A percentile compares a stretch with the other conserved stretches of the same genome.
Conservation (phyloP, 1,140 invertebrate genomes). For the Drosophila kanapiae region DNA sequence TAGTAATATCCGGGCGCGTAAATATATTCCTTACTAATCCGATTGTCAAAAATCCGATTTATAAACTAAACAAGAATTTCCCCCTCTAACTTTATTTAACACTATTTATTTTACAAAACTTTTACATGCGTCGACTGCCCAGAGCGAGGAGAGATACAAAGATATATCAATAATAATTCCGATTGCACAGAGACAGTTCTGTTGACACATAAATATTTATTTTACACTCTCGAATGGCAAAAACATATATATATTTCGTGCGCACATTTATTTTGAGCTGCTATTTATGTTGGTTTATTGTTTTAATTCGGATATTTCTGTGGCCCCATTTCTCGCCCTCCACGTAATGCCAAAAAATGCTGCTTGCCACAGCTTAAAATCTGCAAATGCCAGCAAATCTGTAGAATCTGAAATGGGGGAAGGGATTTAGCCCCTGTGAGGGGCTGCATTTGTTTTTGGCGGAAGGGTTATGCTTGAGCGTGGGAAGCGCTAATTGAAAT, state of each 20-base stretch:
- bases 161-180: conserved; percentile 50
- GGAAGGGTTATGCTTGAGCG: conserved; percentile 40
- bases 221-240: conserved; percentile 2
- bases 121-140: conserved; percentile 1
- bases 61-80: not conserved
- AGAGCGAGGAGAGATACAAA: not conserved
- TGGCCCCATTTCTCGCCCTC: not conserved
- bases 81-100: conserved; percentile 2
- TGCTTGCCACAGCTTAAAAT: conserved; percentile 41
- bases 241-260: conserved; percentile 1
- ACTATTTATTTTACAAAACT: conserved; percentile 9
- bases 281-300: conserved; percentile 15
- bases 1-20: not conserved
- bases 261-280: not conserved
- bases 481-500: conserved; percentile 62
- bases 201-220: conserved; percentile 56
- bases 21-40: conserved; percentile 1
- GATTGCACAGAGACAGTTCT: conserved; percentile 53
- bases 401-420: not conserved
- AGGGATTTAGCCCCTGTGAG: not conserved
- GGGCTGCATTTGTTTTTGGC: not conserved
- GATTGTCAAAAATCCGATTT: conserved; percentile 16
- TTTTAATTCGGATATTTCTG: conserved; percentile 1
- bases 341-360: conserved; percentile 8
- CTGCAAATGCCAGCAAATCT: conserved; percentile 56